Conservation (phyloP, 2,113 vertebrate species). For the Corythornis cristatus region DNA sequence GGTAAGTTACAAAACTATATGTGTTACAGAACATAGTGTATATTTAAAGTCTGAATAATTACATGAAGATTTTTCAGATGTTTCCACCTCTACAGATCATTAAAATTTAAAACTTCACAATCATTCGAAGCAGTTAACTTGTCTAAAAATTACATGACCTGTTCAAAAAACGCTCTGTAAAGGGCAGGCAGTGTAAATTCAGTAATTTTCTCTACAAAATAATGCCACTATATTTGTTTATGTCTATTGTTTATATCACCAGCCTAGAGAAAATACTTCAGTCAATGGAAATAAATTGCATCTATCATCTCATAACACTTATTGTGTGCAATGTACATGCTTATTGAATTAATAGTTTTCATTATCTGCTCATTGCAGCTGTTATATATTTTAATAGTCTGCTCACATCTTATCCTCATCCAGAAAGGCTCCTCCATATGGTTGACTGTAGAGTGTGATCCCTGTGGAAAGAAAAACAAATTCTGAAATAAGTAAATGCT, state of each 20-base stretch:
- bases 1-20: neutral
- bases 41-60: neutral
- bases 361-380: neutral
- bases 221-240: neutral
- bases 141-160: neutral
- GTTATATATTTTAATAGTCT: neutral
- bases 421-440: constrained; percentile 73
- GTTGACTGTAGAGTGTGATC: constrained; percentile 75
- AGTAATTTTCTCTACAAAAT: neutral
- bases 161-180: neutral
- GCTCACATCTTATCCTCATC: constrained; percentile 80
- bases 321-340: neutral
- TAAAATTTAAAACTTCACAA: neutral
- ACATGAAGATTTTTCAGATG: neutral
- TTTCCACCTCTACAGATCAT: neutral
- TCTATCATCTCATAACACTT: neutral
- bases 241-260: neutral
- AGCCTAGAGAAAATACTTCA: neutral
- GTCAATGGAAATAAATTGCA: neutral
- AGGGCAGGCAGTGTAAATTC: neutral
- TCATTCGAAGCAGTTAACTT: neutral
- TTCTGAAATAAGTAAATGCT: neutral
- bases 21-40: fast-evolving
- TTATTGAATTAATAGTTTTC: neutral
- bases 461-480: constrained; percentile 48